Base-by-base conservation (phyloP, 2,888 invertebrate genomes). In the Petrolisthes cinctipes region DNA sequence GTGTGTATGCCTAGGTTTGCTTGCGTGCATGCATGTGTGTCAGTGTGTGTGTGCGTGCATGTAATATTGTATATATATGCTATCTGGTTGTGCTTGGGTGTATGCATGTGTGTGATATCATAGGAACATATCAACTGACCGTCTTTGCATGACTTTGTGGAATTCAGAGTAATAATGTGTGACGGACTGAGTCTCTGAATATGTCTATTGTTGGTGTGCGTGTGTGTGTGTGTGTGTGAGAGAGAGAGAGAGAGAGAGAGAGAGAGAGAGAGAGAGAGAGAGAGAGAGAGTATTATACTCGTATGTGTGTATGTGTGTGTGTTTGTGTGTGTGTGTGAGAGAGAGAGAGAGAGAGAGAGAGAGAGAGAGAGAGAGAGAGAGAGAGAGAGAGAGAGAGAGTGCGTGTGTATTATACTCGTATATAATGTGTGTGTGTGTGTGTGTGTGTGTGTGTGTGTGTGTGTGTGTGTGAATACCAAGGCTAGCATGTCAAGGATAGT, bases 141-240 rank as follows among this genome's bases (percentile, higher is more conserved):
- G 37, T 37, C 37, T 37, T 37, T 0, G 37, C 37, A 37, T 37
- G 37, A 37, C 37, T 37, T 37, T 37, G 37, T 37, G 37, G 37
- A 37, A 37, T 37, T 37, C 37, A 37, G 37, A 37, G 37, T 37
- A 37, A 37, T 37, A 37, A 37, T 37, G 37, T 37, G 2, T 37
- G 37, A 37, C 37, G 37, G 2, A 37, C 37, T 37, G 37, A 37
- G 37, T 37, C 37, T 37, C 37, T 37, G 37, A 37, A 37, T 37
- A 37, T 37, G 2, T 37, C 37, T 2, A 37, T 37, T 68, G 68
- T 82, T 51, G 4, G 81, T 61, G 81, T 20, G 61, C 7, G 81
- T 81, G 81, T 81, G 81, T 57, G 61, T 61, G 81, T 82, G 68
- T 68, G 82, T 73, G 54, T 82, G 82, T 68, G 73, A 54, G 54